These are phyloP conservation scores for Ophion costatus DNA, from an alignment of 2,888 invertebrate species.

Conservation along the genomic window DNA sequence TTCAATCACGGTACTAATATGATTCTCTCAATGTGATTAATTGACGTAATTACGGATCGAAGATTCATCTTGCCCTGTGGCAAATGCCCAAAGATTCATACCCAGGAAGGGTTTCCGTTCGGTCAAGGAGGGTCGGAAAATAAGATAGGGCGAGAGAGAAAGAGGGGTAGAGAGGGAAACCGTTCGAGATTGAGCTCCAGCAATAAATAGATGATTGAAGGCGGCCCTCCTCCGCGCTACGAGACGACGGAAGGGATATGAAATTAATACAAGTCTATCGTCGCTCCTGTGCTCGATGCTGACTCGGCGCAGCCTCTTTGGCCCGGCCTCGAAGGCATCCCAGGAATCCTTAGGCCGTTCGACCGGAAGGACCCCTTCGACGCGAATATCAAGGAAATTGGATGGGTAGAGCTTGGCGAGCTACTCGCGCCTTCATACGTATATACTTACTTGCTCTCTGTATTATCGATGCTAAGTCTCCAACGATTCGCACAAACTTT, in stretches of 20 bases:
- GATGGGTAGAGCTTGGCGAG: conserved; percentile 66
- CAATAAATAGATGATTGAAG: conserved; percentile 83
- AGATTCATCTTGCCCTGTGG: conserved; percentile 36
- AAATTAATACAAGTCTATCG: conserved; percentile 82
- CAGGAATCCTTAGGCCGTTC: conserved; percentile 80
- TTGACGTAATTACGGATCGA: conserved; percentile 43
- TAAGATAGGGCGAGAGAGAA: neutral
- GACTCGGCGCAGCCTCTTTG: conserved; percentile 71
- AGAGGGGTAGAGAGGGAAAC: conserved; percentile 18
- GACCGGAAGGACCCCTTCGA: conserved; percentile 80
- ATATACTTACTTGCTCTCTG: conserved; percentile 26
- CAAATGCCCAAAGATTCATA: conserved; percentile 41
- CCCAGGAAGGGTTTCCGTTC: conserved; percentile 42
- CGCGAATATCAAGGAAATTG: conserved; percentile 82
- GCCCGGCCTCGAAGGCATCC: conserved; percentile 76
- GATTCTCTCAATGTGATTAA: conserved; percentile 15
- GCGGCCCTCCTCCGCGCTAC: conserved; percentile 71
- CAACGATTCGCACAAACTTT: conserved; percentile 42
- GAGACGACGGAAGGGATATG: conserved; percentile 81
- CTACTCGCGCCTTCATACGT: conserved; percentile 19
- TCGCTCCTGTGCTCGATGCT: conserved; percentile 68
- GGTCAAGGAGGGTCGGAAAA: conserved; percentile 31
- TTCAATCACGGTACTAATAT: neutral
- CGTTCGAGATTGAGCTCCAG: conserved; percentile 79
- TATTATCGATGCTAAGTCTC: conserved; percentile 56